Evolutionary conservation across 2,113 vertebrate species (phyloP).

Genomic region (Rhabdomys dilectus): DNA sequence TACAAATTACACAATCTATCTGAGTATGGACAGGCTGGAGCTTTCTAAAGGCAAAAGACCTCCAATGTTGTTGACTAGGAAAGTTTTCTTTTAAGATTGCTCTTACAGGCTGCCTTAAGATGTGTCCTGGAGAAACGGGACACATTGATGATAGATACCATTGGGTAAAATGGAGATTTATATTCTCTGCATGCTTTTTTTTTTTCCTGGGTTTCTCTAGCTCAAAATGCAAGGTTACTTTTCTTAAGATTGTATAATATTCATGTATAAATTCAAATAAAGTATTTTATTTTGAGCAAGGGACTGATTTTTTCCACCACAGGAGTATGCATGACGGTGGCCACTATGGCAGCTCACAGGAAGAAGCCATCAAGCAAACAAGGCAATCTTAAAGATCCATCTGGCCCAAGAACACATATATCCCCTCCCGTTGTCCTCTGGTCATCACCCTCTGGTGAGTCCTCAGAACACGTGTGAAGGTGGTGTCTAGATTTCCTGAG

Average conservation of each 20-base stretch:
- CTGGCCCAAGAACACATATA: background rate
- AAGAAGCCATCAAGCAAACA: background rate
- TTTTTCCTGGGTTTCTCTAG: background rate
- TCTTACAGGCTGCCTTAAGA: background rate
- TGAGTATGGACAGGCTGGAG: background rate
- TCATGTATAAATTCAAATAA: background rate
- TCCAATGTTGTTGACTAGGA: background rate
- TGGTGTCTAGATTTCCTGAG: background rate
- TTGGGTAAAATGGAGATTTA: background rate
- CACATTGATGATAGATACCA: background rate
- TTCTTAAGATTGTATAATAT: background rate
- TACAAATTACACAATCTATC: background rate
- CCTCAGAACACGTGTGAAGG: background rate
- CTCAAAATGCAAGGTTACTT: background rate
- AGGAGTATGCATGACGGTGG: background rate
- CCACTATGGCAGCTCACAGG: background rate
- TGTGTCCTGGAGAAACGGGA: background rate
- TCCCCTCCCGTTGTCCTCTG: background rate
- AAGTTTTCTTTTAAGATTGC: slow-evolving; percentile 26
- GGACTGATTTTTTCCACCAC: background rate
- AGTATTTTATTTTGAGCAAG: background rate
- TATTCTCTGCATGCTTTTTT: background rate
- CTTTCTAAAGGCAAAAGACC: background rate
- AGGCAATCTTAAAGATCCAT: background rate
- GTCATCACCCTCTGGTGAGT: background rate